phyloP scores from a whole-genome alignment of 2,888 invertebrate species.

The Argyresthia goedartella region DNA sequence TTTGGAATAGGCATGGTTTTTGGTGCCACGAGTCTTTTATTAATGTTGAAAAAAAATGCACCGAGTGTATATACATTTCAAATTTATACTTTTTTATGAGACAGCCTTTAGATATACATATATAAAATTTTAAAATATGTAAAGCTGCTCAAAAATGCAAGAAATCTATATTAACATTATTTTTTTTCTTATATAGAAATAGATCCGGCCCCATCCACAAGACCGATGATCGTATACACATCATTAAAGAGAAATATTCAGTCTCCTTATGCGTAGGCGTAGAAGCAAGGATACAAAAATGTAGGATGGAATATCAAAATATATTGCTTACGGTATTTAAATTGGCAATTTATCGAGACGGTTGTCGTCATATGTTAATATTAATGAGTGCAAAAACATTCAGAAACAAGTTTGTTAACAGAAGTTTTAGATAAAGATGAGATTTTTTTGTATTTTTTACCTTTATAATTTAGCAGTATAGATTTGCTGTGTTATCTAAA shows the following conservation, averaged over 20 bases:
- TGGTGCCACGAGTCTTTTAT: too few relatives aligned
- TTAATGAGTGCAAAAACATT: conserved; percentile 24
- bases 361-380: conserved; percentile 26
- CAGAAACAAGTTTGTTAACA: conserved; percentile 5
- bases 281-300: conserved; percentile 25
- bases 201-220: neutral
- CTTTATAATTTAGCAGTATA: too few relatives aligned
- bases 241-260: conserved; percentile 2
- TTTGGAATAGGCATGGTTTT: too few relatives aligned
- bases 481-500: too few relatives aligned
- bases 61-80: too few relatives aligned
- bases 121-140: too few relatives aligned
- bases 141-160: too few relatives aligned
- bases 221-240: conserved; percentile 1
- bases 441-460: neutral
- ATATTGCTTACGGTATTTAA: conserved; percentile 48
- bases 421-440: conserved; percentile 8
- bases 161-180: too few relatives aligned
- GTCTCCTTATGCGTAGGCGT: conserved; percentile 23
- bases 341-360: conserved; percentile 42
- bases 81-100: too few relatives aligned
- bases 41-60: too few relatives aligned
- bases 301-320: conserved; percentile 25
- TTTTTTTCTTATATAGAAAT: too few relatives aligned
- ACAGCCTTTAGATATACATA: too few relatives aligned